Base-by-base conservation (phyloP, 2,797 vertebrate genomes). In the Lepilemur septentrionalis region DNA sequence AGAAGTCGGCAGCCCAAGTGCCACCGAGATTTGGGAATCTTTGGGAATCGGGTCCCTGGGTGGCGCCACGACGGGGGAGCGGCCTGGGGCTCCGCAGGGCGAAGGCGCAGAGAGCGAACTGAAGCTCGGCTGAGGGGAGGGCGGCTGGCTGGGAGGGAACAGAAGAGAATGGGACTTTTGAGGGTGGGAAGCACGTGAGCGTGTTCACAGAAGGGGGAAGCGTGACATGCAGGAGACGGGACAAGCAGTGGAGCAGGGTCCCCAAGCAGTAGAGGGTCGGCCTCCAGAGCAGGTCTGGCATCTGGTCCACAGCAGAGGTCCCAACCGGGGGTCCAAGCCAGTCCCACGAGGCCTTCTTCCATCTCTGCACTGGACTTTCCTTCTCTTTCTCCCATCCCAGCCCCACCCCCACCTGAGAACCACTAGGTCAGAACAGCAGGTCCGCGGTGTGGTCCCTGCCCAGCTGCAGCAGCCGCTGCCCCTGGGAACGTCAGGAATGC, bases 111-210 rank as follows among this genome's bases (percentile, higher is more conserved):
- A 43, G n/a, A 14, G 32, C 67, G 18, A 43, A 22, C 25, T 1
- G 20, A 78, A 3, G 28, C 41, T 50, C 6, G 9, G 15, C 0
- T 0, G 41, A 52, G 28, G 5, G 28, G 9, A 14, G 5, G 8
- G 59, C 10, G 41, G 13, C 46, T 20, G 20, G 23, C 50, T 38
- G 75, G 38, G 55, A 67, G n/a, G 28, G 55, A 69, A 35, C 84
- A 17, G 14, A 4, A 3, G 8, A 7, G 25, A 50, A 23, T 11
- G 0, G 32, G 35, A 14, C 8, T 14, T 28, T n/a, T 38, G 18
- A 57, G 92, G 67, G 28, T 1, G 5, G 73, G 61, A 78, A 46
- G 25, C 6, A 0, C 17, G 18, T n/a, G 22, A 50, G 14, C 22
- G 8, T 7, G 38, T 30, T 59, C 52, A 25, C 1, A 0, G 35